Base-by-base conservation (phyloP, 2,113 vertebrate genomes). In the Oryctolagus cuniculus region DNA sequence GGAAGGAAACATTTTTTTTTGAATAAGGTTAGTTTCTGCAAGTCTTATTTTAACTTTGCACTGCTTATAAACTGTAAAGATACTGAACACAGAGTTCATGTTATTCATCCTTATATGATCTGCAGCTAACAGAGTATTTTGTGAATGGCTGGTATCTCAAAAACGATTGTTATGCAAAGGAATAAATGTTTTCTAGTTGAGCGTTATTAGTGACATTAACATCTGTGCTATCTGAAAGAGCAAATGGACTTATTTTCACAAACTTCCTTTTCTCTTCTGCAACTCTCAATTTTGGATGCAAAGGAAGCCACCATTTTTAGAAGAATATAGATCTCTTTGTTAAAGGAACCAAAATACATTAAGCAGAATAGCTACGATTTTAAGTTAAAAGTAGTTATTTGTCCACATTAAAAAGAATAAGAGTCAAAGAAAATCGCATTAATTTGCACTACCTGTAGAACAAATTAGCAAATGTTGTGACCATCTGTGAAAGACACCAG, bases 401-500 rank as follows among this genome's bases (percentile, higher is more conserved):
- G 58, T 96, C 89, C 77, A 95, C 73, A 91, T 92, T 93, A 93
- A 93, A 91, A 90, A 38, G 61, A 97, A 67, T 61, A 92, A 58
- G 44, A 97, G 72, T 72, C 81, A 81, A 82, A 79, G 75, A 97
- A 94, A 83, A 70, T 90, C 73, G 11, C 38, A 89, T 95, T 96
- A 93, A 96, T 96, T 95, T 97, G 38, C 58, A 67, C 84, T 97
- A 95, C 97, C 86, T 93, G 67, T 95, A 96, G 88, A 73, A 96
- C 83, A 94, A 0, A 10, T 90, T 94, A 90, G 86, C 93, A 98
- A 98, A 97, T 89, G 91, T 88, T 97, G 86, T 95, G 96, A 34
- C 95, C 96, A 96, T 87, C 95, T 97, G 92, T 90, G 78, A 94
- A 97, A 95, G 97, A 97, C 90, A 95, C 90, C 67, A 81, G 53